Base-by-base conservation (phyloP, 2,113 vertebrate species). In the Sceloporus tristichus region DNA sequence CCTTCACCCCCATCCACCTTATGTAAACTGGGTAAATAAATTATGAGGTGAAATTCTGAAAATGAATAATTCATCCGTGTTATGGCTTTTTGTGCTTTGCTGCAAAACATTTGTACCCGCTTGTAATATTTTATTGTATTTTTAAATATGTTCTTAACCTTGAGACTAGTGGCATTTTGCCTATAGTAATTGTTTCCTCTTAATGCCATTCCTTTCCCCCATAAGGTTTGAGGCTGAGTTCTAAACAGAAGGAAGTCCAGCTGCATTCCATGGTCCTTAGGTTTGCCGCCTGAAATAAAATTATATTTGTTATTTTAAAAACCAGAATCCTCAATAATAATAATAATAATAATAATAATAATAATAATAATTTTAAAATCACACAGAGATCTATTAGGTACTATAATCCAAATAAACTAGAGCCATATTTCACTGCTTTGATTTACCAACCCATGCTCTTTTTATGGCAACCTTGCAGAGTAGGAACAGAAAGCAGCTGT, bases 141-240 rank as follows among this genome's bases (percentile, higher is more conserved):
- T 95, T 95, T 56, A 93, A 95, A 92, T 89, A 93, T 40, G 42
- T 93, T 92, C 94, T 94, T 88, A 93, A 94, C 85, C 93, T 94
- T 2, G 3, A 81, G 87, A 93, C 81, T 80, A 75, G 77, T 92
- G 91, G 92, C 94, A 88, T 9, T 14, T 6, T 91, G 73, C 89
- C 92, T 90, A 71, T 82, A 92, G 56, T 87, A 92, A 87, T 80
- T 95, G 95, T 95, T 91, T 71, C 11, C 11, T 94, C 83, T 84
- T 87, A 70, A 38, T 85, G 87, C 91, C 59, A 87, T 54, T 87
- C 94, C 95, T 93, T 62, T 85, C 27, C 23, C 4, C 70, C 29
- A 56, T 92, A 93, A 94, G 34, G 40, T 73, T 62, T 74, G 70
- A 40, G 79, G 53, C n/a, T 18, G 34, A 65, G 10, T 34, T 29